Conservation (phyloP, 2,888 invertebrate genomes). For the Flexamia atlantica region DNA sequence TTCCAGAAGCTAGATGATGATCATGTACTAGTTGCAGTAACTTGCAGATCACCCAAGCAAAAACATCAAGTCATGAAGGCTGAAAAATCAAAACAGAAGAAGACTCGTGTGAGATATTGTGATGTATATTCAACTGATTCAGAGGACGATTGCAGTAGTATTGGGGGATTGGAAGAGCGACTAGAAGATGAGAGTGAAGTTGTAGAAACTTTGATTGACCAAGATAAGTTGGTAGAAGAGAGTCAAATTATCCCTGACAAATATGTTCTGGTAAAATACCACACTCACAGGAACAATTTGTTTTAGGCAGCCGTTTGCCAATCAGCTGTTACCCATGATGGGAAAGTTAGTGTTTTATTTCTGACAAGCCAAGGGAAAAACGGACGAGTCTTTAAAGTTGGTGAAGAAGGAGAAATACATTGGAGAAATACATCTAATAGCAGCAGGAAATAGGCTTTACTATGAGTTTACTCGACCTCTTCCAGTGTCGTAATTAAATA, state of each 20-base stretch:
- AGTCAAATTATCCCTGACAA: constrained; percentile 32
- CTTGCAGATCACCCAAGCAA: constrained; percentile 31
- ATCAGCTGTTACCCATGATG: constrained; percentile 11
- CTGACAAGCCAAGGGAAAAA: constrained; percentile 2
- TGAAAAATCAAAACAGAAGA: constrained; percentile 34
- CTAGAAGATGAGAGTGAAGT: neutral
- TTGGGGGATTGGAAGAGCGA: constrained; percentile 15
- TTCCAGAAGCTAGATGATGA: constrained; percentile 51
- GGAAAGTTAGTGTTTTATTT: constrained; percentile 31
- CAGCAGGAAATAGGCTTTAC: constrained; percentile 19
- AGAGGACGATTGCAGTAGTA: neutral
- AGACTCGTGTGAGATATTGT: constrained; percentile 39
- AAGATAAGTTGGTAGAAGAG: constrained; percentile 19
- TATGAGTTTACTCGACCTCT: constrained; percentile 25
- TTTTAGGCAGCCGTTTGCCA: constrained; percentile 32
- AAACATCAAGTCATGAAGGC: constrained; percentile 47
- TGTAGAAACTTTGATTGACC: constrained; percentile 22
- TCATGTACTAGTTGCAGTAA: constrained; percentile 45
- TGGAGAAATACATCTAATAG: neutral
- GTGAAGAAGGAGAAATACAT: constrained; percentile 29
- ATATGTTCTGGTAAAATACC: constrained; percentile 20
- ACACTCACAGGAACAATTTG: neutral
- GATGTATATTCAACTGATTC: constrained; percentile 40
- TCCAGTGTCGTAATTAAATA: constrained; percentile 7
- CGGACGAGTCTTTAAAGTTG: constrained; percentile 21